phyloP scores from a whole-genome alignment of 2,113 vertebrate species.

The Misgurnus anguillicaudatus region DNA sequence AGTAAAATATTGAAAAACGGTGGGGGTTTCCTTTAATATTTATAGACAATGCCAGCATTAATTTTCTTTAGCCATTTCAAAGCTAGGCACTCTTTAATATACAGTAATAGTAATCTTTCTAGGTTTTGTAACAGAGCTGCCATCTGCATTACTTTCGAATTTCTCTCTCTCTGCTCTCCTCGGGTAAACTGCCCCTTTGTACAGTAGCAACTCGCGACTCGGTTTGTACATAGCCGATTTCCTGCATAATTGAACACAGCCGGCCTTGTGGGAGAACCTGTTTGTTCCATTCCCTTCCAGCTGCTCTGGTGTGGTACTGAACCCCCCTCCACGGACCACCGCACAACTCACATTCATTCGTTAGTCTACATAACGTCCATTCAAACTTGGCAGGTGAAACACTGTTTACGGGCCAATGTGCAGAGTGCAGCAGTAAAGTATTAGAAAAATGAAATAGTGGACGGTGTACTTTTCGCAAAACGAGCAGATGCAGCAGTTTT shows the following conservation, averaged over 20 bases:
- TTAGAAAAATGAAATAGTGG: slow-evolving; percentile 12
- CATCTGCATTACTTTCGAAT: neutral
- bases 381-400: neutral
- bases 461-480: slow-evolving; percentile 19
- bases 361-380: neutral
- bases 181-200: slow-evolving; percentile 17
- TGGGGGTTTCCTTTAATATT: no score
- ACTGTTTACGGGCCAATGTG: slow-evolving; percentile 27
- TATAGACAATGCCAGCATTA: no score
- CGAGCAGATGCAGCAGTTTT: slow-evolving; percentile 23
- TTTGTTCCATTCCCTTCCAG: slow-evolving; percentile 11
- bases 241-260: slow-evolving; percentile 43
- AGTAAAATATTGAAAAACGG: no score
- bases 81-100: no score
- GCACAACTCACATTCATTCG: neutral
- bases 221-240: slow-evolving; percentile 36
- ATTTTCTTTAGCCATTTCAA: no score
- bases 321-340: neutral
- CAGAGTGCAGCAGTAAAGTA: slow-evolving; percentile 28
- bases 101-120: neutral
- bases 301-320: neutral
- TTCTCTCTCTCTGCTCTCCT: neutral
- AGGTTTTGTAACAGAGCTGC: neutral
- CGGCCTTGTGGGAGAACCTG: neutral
- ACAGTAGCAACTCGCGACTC: slow-evolving; percentile 15